Evolutionary conservation across 2,888 invertebrate genomes (phyloP), one percentile per base, ranked within the genome.

Genomic region (Leistus spinibarbis): DNA sequence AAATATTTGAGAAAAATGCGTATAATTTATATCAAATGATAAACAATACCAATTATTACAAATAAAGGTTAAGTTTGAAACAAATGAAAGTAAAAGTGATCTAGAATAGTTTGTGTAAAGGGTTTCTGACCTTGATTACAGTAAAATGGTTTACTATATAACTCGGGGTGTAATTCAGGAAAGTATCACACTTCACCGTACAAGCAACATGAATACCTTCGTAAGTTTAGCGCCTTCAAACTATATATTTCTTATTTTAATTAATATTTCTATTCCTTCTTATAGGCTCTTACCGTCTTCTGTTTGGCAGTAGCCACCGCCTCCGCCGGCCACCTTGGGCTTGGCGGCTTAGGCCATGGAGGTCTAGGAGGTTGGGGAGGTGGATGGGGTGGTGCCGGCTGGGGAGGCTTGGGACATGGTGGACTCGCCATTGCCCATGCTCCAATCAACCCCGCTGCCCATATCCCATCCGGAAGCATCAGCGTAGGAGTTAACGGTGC

Each of bases 401-500:
- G 19, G 17, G 60, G 60, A 60, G 24, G n/a, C n/a, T n/a, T n/a
- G n/a, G n/a, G 19, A 16, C 57, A 62, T 62, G 73, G 65, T 16
- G 73, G 73, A 19, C n/a, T 7, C 23, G 65, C 62, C 53, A 54
- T 40, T 10, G 71, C 65, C 22, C 60, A 24, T 23, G 66, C 60
- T 60, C 60, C 60, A 19, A 17, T 64, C 27, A 66, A 53, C 66
- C 66, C 66, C 3, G 66, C 54, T 17, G 53, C 66, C 7, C 66
- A 7, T 53, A 53, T 66, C 22, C 66, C 66, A 27, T 69, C 69
- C 62, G 80, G 80, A 74, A 67, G 80, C 13, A 77, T 81, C 20
- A 72, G 77, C 54, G 80, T 78, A 20, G 80, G 78, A 9, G 23
- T 17, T 24, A 66, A 66, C 19, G 66, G 66, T n/a, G 66, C 54